Evolutionary conservation across 2,113 vertebrate species (phyloP).

Genomic region (Rattus rattus): DNA sequence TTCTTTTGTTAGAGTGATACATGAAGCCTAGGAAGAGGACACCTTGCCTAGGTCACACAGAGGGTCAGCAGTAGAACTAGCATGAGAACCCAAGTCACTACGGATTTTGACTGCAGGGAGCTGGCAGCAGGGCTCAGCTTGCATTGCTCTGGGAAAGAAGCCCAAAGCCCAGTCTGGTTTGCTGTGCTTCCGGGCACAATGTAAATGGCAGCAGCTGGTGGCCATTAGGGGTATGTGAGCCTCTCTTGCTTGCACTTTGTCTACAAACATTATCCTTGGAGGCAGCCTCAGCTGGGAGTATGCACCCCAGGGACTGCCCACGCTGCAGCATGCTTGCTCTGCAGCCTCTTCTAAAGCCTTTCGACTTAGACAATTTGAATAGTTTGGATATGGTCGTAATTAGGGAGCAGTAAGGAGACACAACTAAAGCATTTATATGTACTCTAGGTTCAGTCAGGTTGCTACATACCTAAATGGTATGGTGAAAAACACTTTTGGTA

Average conservation of each 20-base stretch:
- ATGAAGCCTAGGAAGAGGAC: not conserved
- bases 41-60: not conserved
- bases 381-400: not conserved
- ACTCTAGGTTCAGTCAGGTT: not conserved
- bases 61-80: not conserved
- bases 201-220: conserved; percentile 58
- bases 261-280: conserved; percentile 74
- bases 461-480: not conserved
- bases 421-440: not conserved
- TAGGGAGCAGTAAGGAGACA: not conserved
- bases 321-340: not conserved
- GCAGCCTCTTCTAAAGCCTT: not conserved
- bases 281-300: not conserved
- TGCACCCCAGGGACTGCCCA: not conserved
- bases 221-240: conserved; percentile 37
- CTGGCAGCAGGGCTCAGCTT: not conserved
- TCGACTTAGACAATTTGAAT: not conserved
- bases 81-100: not conserved
- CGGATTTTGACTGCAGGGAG: conserved; percentile 5
- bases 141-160: conserved; percentile 41
- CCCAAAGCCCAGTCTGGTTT: conserved; percentile 36
- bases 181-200: conserved; percentile 38
- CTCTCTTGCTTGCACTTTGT: not conserved
- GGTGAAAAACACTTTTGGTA: not conserved
- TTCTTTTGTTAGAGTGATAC: not conserved